These are phyloP conservation scores for Aptenodytes forsteri DNA, from an alignment of 2,113 vertebrate species.

Conservation along the genomic window DNA sequence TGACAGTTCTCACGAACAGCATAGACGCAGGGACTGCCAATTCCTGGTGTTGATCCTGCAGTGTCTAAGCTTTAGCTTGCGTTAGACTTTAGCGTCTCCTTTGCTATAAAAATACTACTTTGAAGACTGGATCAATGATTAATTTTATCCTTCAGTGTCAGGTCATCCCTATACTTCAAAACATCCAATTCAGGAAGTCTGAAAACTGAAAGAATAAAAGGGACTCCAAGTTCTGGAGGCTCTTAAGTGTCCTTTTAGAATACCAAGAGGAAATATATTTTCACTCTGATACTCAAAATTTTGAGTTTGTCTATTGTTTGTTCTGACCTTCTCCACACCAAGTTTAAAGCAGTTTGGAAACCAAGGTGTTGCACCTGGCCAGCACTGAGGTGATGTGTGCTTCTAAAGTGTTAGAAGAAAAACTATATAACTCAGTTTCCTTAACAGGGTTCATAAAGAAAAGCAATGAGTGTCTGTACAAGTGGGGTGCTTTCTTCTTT, in stretches of 20 bases:
- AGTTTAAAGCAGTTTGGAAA: background rate
- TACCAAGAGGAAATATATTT: background rate
- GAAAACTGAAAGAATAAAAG: background rate
- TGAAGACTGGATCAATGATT: background rate
- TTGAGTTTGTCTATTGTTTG: background rate
- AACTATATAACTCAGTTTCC: background rate
- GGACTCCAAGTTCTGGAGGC: background rate
- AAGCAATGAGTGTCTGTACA: background rate
- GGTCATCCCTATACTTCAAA: background rate
- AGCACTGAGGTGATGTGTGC: background rate
- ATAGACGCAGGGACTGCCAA: accelerated
- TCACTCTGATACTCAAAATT: background rate
- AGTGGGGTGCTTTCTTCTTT: background rate
- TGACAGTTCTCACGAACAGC: background rate
- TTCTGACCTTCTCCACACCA: background rate
- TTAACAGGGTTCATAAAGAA: background rate
- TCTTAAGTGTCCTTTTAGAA: background rate
- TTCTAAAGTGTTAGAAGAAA: background rate
- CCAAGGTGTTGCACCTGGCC: background rate
- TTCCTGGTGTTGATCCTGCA: background rate
- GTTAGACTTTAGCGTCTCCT: background rate
- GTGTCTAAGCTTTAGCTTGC: no score
- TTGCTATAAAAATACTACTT: background rate
- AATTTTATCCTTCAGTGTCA: background rate
- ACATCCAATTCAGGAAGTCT: background rate